These are phyloP conservation scores for Hypena proboscidalis DNA, from an alignment of 2,888 invertebrate species.

Conservation along the genomic window DNA sequence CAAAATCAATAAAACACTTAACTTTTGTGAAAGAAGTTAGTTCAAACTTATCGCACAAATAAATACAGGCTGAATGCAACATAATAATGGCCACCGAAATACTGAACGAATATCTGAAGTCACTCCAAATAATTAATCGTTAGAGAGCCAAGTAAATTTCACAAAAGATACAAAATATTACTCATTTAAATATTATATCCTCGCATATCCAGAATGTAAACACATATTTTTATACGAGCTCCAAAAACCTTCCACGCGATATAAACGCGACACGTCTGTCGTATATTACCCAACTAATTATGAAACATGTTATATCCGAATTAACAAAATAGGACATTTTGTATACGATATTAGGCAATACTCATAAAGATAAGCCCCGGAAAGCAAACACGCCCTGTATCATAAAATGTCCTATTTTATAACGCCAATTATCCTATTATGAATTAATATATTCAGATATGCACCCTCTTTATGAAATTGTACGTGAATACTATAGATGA, in stretches of 20 bases:
- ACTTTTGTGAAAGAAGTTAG: too few species aligned
- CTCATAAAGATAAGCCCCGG: conserved; percentile 50
- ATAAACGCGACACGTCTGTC: conserved; percentile 28
- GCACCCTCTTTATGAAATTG: conserved; percentile 48
- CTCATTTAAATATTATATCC: not conserved
- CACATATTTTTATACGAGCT: conserved; percentile 4
- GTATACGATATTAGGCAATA: conserved; percentile 44
- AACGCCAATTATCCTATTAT: conserved; percentile 52
- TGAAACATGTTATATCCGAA: conserved; percentile 32
- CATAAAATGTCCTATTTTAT: conserved; percentile 59
- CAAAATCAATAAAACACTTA: too few species aligned
- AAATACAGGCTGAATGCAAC: too few species aligned
- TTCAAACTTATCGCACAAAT: too few species aligned
- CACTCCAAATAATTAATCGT: too few species aligned
- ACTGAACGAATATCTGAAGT: too few species aligned
- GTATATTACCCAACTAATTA: conserved; percentile 35
- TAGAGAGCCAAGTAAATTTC: too few species aligned
- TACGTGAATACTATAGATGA: conserved; percentile 22
- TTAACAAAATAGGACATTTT: conserved; percentile 40
- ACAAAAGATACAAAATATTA: not conserved
- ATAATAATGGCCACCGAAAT: too few species aligned
- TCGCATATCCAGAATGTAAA: not conserved
- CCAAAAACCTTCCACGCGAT: conserved; percentile 10
- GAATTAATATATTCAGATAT: conserved; percentile 52
- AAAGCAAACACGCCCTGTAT: conserved; percentile 46